A percentile compares a stretch with the other conserved stretches of the same genome.
Conservation (phyloP, 2,797 vertebrate genomes). For the Chromis chromis region DNA sequence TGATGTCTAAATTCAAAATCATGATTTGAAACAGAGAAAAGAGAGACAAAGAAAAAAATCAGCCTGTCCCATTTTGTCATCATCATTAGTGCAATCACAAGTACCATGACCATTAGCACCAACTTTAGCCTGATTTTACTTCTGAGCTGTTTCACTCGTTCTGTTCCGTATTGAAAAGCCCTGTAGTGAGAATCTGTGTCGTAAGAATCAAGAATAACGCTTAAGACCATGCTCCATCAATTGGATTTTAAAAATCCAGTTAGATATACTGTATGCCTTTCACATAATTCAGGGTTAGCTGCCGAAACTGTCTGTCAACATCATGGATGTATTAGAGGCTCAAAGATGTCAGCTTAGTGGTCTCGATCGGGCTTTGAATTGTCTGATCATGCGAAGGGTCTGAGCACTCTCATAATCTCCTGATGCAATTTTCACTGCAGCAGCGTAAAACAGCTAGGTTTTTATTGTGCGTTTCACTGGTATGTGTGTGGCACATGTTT, state of each 20-base stretch:
- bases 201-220: conserved; percentile 64
- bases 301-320: conserved; percentile 76
- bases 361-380: conserved; percentile 73
- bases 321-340: conserved; percentile 73
- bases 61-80: conserved; percentile 8
- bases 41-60: neutral
- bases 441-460: conserved; percentile 53
- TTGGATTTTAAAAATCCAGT: conserved; percentile 80
- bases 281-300: conserved; percentile 73
- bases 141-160: conserved; percentile 29
- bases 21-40: conserved; percentile 44
- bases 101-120: neutral
- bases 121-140: conserved; percentile 23
- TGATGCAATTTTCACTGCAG: conserved; percentile 72
- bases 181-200: conserved; percentile 33
- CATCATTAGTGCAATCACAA: conserved; percentile 18
- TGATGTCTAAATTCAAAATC: conserved; percentile 72
- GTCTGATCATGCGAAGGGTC: conserved; percentile 75
- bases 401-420: conserved; percentile 70
- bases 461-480: conserved; percentile 34
- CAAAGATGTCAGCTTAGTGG: conserved; percentile 78
- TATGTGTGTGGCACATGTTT: conserved; percentile 22
- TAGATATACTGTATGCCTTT: conserved; percentile 74
- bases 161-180: conserved; percentile 25
- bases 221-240: conserved; percentile 72